Percentiles rank a stretch among this genome's conserved stretches.
Conservation (phyloP, 2,113 vertebrate genomes). For the Bufo gargarizans region DNA sequence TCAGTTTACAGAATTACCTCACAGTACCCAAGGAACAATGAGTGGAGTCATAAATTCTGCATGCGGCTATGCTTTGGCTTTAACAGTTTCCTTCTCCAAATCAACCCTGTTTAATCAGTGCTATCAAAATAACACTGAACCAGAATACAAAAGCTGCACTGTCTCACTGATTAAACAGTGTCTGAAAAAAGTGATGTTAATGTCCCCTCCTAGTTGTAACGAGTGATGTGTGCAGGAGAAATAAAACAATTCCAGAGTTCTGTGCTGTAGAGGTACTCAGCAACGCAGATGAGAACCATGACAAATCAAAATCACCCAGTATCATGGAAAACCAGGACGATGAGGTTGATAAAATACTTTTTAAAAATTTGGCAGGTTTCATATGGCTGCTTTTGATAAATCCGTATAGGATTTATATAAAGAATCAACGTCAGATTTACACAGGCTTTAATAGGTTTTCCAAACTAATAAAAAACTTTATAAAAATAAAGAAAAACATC, state of each 20-base stretch:
- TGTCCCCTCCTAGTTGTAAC: not conserved
- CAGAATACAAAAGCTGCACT: conserved; percentile 20
- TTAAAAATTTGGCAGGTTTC: not conserved
- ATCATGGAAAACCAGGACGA: not conserved
- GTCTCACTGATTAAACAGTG: conserved; percentile 22
- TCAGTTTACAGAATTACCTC: not conserved
- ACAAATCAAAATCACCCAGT: not conserved
- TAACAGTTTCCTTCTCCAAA: not conserved
- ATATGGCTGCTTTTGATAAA: conserved; percentile 6
- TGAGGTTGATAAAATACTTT: not conserved
- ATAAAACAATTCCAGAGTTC: not conserved
- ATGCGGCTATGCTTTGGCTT: not conserved
- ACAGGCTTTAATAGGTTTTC: too few relatives aligned
- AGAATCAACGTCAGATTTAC: not conserved
- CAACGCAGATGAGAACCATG: not conserved
- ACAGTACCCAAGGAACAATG: not conserved
- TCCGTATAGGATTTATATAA: not conserved
- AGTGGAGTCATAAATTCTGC: not conserved
- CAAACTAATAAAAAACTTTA: too few relatives aligned
- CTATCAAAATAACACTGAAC: not conserved
- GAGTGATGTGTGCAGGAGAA: not conserved
- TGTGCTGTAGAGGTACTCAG: not conserved
- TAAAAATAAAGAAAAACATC: too few relatives aligned
- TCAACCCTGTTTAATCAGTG: conserved; percentile 13
- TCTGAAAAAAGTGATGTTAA: conserved; percentile 19